Evolutionary conservation across 1,140 invertebrate genomes (phyloP).

Genomic region (Zophobas atratus): DNA sequence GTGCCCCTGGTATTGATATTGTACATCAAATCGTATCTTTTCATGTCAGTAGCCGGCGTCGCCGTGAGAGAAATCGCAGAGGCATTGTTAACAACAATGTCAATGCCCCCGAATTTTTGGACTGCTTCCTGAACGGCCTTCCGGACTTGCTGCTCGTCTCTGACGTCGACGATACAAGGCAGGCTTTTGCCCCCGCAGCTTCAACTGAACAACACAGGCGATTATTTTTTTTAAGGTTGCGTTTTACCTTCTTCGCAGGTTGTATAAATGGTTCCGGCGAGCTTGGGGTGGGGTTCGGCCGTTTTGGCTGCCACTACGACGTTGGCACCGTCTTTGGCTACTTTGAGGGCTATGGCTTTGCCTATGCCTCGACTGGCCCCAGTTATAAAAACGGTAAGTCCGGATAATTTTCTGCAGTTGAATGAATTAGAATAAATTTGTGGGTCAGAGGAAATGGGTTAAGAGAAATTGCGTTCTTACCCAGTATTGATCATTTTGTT

Average conservation of each 20-base stretch:
- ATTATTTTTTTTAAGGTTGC: slow-evolving; percentile 11
- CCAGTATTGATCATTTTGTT: too few relatives aligned
- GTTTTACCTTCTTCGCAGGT: slow-evolving; percentile 94
- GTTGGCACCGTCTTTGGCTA: slow-evolving; percentile 95
- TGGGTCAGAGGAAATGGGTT: not conserved
- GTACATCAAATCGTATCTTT: slow-evolving; percentile 96
- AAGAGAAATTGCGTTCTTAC: slow-evolving; percentile 5
- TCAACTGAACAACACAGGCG: slow-evolving; percentile 80
- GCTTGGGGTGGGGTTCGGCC: slow-evolving; percentile 94
- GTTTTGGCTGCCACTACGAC: slow-evolving; percentile 97
- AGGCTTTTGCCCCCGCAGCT: slow-evolving; percentile 89
- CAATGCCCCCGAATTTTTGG: slow-evolving; percentile 95
- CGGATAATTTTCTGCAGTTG: slow-evolving; percentile 86
- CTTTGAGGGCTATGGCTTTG: slow-evolving; percentile 95
- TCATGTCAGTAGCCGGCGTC: slow-evolving; percentile 94
- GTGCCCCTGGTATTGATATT: slow-evolving; percentile 93
- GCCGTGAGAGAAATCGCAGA: slow-evolving; percentile 95
- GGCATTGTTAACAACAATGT: slow-evolving; percentile 96
- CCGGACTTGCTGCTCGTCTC: slow-evolving; percentile 88
- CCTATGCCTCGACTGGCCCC: slow-evolving; percentile 98
- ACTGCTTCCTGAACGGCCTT: slow-evolving; percentile 91
- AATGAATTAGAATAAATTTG: not conserved
- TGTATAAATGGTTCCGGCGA: slow-evolving; percentile 98
- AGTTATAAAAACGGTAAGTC: slow-evolving; percentile 94
- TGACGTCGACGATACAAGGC: slow-evolving; percentile 95